Base-by-base conservation (phyloP, 2,797 vertebrate species). In the Sarcoramphus papa region DNA sequence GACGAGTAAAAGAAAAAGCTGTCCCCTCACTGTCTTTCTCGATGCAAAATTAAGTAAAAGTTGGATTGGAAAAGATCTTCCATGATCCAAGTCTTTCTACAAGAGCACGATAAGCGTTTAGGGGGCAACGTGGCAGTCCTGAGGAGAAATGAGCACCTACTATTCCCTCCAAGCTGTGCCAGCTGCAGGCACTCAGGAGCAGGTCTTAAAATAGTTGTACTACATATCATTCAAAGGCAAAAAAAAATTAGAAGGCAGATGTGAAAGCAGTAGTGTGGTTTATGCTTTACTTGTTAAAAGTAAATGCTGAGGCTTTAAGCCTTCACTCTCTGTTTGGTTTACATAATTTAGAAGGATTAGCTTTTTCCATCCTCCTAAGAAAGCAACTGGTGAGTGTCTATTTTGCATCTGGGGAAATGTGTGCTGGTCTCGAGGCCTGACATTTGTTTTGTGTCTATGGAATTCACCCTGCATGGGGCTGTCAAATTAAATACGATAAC, bases 401-500 rank as follows among this genome's bases (percentile, higher is more conserved):
- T 59, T 92, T 83, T 94, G 84, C 90, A 90, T 95, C 60, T 83
- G 84, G 84, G 65, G 68, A 95, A 54, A 77, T 41, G 86, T 12
- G 41, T 9, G 40, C 51, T 92, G n/a, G 64, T 80, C 86, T 90
- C 3, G 0, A 88, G 88, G 93, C 68, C 90, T 93, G 96, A 88
- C 77, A 79, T 93, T 96, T 94, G 70, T 79, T 95, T 92, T 92
- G 90, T 79, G 67, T 50, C 90, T 62, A 1, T 70, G 88, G 93
- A 97, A 95, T 92, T 95, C 84, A 77, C 85, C 14, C 93, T 72
- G 81, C 95, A 85, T 94, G 90, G 68, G 90, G 68, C 84, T 93
- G 94, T 95, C 94, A 94, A 89, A 87, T 94, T 93, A 96, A 94
- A 94, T 89, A 91, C 13, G 3, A 68, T 94, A 96, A 94, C 93